Evolutionary conservation across 2,797 vertebrate genomes (phyloP), one percentile per base, ranked within the genome.

Genomic region (Euthynnus affinis): DNA sequence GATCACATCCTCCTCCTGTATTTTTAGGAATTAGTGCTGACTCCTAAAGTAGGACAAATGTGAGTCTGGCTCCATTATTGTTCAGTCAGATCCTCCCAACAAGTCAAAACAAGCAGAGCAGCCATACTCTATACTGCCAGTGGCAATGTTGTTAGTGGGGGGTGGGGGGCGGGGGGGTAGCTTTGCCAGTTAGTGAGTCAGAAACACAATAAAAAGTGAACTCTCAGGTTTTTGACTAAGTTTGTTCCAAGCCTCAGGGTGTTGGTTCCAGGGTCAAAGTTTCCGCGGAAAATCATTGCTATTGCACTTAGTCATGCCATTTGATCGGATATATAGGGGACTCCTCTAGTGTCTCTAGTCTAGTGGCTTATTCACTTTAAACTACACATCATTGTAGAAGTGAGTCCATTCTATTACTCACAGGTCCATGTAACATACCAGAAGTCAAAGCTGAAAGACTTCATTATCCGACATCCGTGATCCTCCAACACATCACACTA

Each of bases 201-300:
- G 22, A 32, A 32, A 37, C 37, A 37, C 37, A 37, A 9, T n/a
- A n/a, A 10, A 10, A 37, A 37, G 44, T 52, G 37, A 15, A 49
- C 34, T 58, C 18, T 32, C 10, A 23, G 25, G 44, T 73, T 46
- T 14, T 52, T 55, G 70, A 62, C 23, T 46, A 61, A 23, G 6
- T 60, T 15, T n/a, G 44, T 61, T 74, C 59, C 52, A 4, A 40
- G 71, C 76, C 29, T 73, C 49, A 6, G 72, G 67, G 13, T 32
- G 53, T 51, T 70, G 34, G 1, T 53, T 62, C n/a, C 51, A 32
- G 3, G 37, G 42, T 6, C 27, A n/a, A 49, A 3, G 3, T 42
- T 3, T 55, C 42, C 70, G 57, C 61, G 44, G 71, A 72, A 72
- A 73, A 27, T 58, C 27, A 10, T 55, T 71, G 6, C 71, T 71